Base-by-base conservation (phyloP, 2,888 invertebrate species). In the Dioctria linearis region DNA sequence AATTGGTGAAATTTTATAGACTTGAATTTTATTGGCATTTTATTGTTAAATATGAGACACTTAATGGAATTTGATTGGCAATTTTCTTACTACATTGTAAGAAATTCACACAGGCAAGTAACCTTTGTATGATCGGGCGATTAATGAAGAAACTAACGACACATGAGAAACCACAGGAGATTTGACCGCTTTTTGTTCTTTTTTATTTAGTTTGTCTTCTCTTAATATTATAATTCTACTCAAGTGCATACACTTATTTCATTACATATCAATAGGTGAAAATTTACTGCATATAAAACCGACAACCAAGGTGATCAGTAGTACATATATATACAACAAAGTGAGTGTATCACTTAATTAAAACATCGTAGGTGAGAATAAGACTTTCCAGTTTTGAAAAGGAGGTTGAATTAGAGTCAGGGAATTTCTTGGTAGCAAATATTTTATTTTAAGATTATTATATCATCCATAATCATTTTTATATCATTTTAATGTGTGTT, bases 21-120 rank as follows among this genome's bases (percentile, higher is more conserved):
- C 59, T 76, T 76, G 80, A 76, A 71, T 81, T 81, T 81, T 81
- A 81, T 78, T 61, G 71, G 65, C 25, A 66, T 71, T 79, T 81
- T 78, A 81, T 81, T 69, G 79, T 81, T 81, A 79, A 81, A 81
- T 81, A 81, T 81, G 78, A 59, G 73, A 81, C 79, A 81, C 73
- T 79, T 59, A 65, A 73, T 54, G 78, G 46, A 61, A 80, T 67
- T 69, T 63, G 61, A 78, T 71, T 63, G 73, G 42, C 81, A 78
- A 81, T 81, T 81, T 57, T 39, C 43, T 49, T 13, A 49, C 61
- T 71, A 81, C 81, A 49, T 78, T 73, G 81, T 79, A 71, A 49
- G 63, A 46, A n/a, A 40, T 42, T 43, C 79, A 71, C 69, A 54
- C 67, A 39, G n/a, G 54, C 11, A 79, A 42, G 49, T 5, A 11